phyloP scores from a whole-genome alignment of 2,797 vertebrate genomes.

The Bradypus variegatus region DNA sequence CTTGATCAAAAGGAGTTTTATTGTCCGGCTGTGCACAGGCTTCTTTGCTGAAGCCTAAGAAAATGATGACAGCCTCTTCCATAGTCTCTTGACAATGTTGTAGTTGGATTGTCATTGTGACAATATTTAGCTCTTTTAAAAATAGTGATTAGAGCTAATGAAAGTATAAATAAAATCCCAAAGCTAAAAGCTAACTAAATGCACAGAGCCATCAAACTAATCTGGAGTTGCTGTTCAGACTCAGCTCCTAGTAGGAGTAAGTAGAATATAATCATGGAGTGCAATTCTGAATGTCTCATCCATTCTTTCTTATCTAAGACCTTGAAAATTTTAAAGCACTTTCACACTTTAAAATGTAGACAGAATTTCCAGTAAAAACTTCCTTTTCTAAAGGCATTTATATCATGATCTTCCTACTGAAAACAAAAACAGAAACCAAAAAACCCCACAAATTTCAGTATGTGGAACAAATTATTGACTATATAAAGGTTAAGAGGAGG shows the following conservation, averaged over 20 bases:
- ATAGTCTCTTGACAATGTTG: neutral
- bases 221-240: neutral
- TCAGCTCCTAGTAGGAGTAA: neutral
- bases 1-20: no score
- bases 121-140: neutral
- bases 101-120: neutral
- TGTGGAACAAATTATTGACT: neutral
- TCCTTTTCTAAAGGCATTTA: neutral
- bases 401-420: neutral
- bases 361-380: neutral
- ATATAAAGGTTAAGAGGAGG: neutral
- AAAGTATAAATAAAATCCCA: neutral
- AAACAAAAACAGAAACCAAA: neutral
- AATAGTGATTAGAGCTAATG: neutral
- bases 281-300: neutral
- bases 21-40: no score
- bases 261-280: neutral
- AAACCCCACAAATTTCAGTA: neutral
- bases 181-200: neutral
- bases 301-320: neutral
- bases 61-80: no score
- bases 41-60: no score
- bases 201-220: neutral
- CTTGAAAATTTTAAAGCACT: neutral
- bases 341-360: neutral